Evolutionary conservation across 2,888 invertebrate genomes (phyloP).

Genomic region (Polyommatus iphigenia): DNA sequence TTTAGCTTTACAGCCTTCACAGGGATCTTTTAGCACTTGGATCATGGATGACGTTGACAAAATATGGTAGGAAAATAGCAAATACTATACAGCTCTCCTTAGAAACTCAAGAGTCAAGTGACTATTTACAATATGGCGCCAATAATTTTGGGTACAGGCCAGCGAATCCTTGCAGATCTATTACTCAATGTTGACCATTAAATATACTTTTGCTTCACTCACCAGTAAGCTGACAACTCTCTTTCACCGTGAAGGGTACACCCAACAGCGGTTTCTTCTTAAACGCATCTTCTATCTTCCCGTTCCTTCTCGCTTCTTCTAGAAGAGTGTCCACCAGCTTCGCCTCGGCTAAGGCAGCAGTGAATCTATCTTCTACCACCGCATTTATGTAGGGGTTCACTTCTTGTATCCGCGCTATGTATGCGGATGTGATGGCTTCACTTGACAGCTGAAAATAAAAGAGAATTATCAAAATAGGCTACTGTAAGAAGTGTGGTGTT

Average conservation of each 20-base stretch:
- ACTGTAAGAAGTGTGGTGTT: too few relatives aligned
- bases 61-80: too few relatives aligned
- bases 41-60: too few relatives aligned
- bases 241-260: slow-evolving; percentile 90
- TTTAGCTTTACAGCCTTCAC: too few relatives aligned
- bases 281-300: slow-evolving; percentile 62
- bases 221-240: slow-evolving; percentile 88
- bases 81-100: too few relatives aligned
- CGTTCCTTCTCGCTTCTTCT: slow-evolving; percentile 50
- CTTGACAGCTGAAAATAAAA: slow-evolving; percentile 75
- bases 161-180: too few relatives aligned
- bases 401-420: slow-evolving; percentile 82
- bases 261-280: slow-evolving; percentile 85
- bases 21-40: too few relatives aligned
- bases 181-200: too few relatives aligned
- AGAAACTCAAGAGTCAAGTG: too few relatives aligned
- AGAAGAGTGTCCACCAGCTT: slow-evolving; percentile 74
- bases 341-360: slow-evolving; percentile 83
- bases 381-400: slow-evolving; percentile 86
- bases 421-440: slow-evolving; percentile 79
- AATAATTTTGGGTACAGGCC: too few relatives aligned
- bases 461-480: not conserved
- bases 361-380: slow-evolving; percentile 83
- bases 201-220: slow-evolving; percentile 38
- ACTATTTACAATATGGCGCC: too few relatives aligned